A percentile compares a stretch with the other conserved stretches of the same genome.
These are phyloP conservation scores for Dastarcus helophoroides DNA, from an alignment of 2,888 invertebrate species.

Conservation along the genomic window DNA sequence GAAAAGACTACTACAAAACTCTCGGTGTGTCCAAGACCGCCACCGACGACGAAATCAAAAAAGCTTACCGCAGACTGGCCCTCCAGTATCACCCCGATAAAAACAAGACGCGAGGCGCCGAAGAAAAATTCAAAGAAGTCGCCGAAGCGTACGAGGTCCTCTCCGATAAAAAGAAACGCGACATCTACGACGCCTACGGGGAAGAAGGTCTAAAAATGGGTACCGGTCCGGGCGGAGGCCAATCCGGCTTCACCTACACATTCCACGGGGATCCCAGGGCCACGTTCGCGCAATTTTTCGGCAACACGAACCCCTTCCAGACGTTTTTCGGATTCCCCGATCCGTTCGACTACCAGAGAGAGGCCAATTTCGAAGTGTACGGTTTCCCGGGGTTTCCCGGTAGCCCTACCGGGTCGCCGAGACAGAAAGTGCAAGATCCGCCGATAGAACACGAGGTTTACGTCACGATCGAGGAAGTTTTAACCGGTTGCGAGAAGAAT, in stretches of 20 bases:
- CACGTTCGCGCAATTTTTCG: constrained; percentile 95
- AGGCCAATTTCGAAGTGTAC: constrained; percentile 23
- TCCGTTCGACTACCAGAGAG: constrained; percentile 55
- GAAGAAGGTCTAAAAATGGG: constrained; percentile 82
- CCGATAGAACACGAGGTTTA: constrained; percentile 83
- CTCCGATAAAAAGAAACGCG: constrained; percentile 88
- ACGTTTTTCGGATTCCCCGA: constrained; percentile 67
- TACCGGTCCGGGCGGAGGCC: constrained; percentile 34
- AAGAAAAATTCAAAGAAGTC: constrained; percentile 88
- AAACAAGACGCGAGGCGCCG: constrained; percentile 85
- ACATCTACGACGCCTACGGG: constrained; percentile 83
- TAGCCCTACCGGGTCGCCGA: neutral
- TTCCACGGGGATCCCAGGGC: constrained; percentile 92
- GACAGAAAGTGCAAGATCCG: constrained; percentile 64
- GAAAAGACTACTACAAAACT: constrained; percentile 93
- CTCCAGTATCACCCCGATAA: constrained; percentile 97
- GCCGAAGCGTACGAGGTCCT: constrained; percentile 96
- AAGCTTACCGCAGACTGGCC: constrained; percentile 88
- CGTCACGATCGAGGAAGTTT: constrained; percentile 82
- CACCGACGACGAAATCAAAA: constrained; percentile 89
- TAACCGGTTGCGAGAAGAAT: constrained; percentile 80
- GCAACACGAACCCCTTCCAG: constrained; percentile 83
- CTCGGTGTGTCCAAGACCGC: constrained; percentile 75
- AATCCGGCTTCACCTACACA: constrained; percentile 55
- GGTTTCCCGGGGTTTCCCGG: constrained; percentile 5